Evolutionary conservation across 2,113 vertebrate genomes (phyloP).

Genomic region (Plotosus lineatus): DNA sequence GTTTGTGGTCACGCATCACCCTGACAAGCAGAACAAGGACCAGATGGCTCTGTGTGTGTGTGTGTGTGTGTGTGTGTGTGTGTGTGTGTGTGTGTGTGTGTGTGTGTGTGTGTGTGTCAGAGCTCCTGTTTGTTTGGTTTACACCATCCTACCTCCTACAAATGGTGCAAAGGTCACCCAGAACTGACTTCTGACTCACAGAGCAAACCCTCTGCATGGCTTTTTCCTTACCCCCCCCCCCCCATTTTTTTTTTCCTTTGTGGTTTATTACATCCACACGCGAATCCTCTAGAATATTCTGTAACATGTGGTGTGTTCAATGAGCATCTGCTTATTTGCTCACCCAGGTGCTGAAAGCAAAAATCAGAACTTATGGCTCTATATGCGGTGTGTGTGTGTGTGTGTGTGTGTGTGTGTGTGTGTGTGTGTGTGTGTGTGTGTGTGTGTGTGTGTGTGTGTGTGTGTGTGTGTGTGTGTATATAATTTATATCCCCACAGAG

Average conservation of each 20-base stretch:
- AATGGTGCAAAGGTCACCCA: constrained; percentile 47
- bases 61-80: constrained; percentile 30
- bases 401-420: no score
- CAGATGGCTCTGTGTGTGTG: constrained; percentile 52
- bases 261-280: not conserved
- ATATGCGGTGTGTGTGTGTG: no score
- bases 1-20: constrained; percentile 48
- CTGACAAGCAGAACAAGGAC: constrained; percentile 37
- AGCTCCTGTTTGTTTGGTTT: constrained; percentile 19
- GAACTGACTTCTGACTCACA: constrained; percentile 26
- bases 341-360: not conserved
- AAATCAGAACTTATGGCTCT: not conserved
- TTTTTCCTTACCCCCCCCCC: no score
- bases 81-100: constrained; percentile 35
- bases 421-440: not conserved
- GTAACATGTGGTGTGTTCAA: constrained; percentile 31
- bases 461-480: not conserved
- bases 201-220: not conserved
- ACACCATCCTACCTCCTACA: constrained; percentile 28
- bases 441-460: not conserved
- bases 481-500: not conserved
- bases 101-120: constrained; percentile 14
- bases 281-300: not conserved
- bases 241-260: not conserved
- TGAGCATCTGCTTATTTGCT: constrained; percentile 41